Base-by-base conservation (phyloP, 2,113 vertebrate genomes). In the Phrynocephalus versicolor region DNA sequence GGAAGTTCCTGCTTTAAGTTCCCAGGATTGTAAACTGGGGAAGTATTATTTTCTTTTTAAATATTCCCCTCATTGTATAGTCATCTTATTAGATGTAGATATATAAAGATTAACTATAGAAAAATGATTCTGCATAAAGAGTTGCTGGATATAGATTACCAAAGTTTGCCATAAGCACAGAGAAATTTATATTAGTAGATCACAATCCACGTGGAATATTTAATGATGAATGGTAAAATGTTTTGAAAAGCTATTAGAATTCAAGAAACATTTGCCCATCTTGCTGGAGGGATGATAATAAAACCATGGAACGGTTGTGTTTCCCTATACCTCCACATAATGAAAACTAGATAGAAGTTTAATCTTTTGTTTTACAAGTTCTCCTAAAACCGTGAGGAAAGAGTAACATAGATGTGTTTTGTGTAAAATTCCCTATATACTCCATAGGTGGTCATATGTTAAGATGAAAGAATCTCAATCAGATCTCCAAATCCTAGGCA, bases 121-220 rank as follows among this genome's bases (percentile, higher is more conserved):
- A 62, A 82, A 90, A 87, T n/a, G 10, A 33, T 75, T 41, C 0
- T n/a, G 88, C 67, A 83, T 13, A 80, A 85, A 87, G 57, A 79
- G 27, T 72, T 72, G n/a, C 76, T 69, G 41, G 41, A 89, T 81
- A 41, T 35, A 88, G 39, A 77, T 83, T 39, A 27, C 25, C 64
- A 25, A 37, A 90, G 76, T 21, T 65, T 3, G n/a, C 69, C 83
- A 9, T 87, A 71, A 62, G 84, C 25, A 64, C 6, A 87, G 83
- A 85, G 89, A 90, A 90, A 88, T 90, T 82, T 67, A 67, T 67
- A 67, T 79, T 1, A 37, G 64, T 51, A 83, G 79, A 33, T 87
- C 33, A 89, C 0, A 27, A 86, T 57, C 58, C 71, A 14, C 60
- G 86, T 37, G 82, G 25, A 90, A 23, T 0, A 23, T 21, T 89